Base-by-base conservation (phyloP, 1,140 invertebrate genomes). In the Lethrus apterus region DNA sequence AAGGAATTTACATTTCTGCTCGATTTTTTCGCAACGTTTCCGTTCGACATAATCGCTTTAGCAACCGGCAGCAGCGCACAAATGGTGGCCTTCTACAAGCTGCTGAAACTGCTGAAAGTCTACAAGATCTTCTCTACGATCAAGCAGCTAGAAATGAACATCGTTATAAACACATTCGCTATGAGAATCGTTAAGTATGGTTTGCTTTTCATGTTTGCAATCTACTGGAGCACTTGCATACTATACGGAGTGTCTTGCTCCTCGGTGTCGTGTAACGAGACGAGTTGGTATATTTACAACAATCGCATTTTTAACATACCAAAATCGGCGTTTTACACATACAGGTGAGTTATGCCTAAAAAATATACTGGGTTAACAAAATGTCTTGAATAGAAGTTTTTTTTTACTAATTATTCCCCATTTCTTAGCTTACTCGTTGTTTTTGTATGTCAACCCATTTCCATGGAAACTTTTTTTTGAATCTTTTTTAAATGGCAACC, bases 1-100 rank as follows among this genome's bases (percentile, higher is more conserved):
- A 47, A 47, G 14, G 7, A 33, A 24, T 11, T 47, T 10, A 21
- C 3, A n/a, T 47, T 47, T 29, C n/a, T 47, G 3, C 10, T 47
- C 4, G 46, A 47, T 14, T 7, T 32, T 2, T 4, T 41, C 9
- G 46, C 35, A 3, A 41, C 36, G 2, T 19, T 47, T 17, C 46
- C 46, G 0, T 15, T 42, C 8, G 40, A 42, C n/a, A 42, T 33
- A 18, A 13, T 42, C n/a, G 10, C 23, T 3, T 29, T 13, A 2
- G 13, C n/a, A 11, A 21, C n/a, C 4, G 35, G 9, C 17, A 20
- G 11, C n/a, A 2, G 1, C n/a, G n/a, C n/a, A 18, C 17, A 19
- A 10, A 1, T 15, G 3, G 21, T 11, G 4, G 2, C 11, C 0
- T 18, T 1, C n/a, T 42, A 10, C 23, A 42, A 42, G 8, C 2